These are phyloP conservation scores for Campopleginae sp. DNA, from an alignment of 2,888 invertebrate genomes.

Conservation along the genomic window DNA sequence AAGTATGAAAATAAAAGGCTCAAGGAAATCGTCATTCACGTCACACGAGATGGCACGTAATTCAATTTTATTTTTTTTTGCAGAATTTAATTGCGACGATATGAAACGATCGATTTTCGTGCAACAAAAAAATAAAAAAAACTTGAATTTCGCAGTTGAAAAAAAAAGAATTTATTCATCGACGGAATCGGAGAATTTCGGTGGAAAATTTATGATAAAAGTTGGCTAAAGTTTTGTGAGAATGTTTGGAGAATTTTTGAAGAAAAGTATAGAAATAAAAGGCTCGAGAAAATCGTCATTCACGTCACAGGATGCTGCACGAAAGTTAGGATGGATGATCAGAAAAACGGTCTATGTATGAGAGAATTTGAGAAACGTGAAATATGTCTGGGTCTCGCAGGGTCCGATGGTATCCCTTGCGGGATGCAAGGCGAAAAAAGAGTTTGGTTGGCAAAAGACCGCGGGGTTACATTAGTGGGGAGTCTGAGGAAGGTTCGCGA, in stretches of 20 bases:
- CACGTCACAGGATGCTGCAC: background rate
- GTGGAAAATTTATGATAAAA: too few relatives aligned
- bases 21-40: too few relatives aligned
- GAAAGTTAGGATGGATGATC: background rate
- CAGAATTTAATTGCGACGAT: too few relatives aligned
- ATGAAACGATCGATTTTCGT: too few relatives aligned
- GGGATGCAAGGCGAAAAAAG: conserved; percentile 7
- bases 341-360: background rate
- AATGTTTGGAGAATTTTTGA: too few relatives aligned
- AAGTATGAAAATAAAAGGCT: too few relatives aligned
- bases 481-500: conserved; percentile 30
- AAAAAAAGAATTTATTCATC: too few relatives aligned
- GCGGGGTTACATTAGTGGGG: conserved; percentile 13
- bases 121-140: too few relatives aligned
- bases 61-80: too few relatives aligned
- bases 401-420: conserved; percentile 53
- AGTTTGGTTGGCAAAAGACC: conserved; percentile 51
- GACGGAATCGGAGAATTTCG: too few relatives aligned
- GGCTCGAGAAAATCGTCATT: background rate
- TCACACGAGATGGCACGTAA: too few relatives aligned
- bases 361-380: conserved; percentile 76
- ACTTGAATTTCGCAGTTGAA: conserved; percentile 31
- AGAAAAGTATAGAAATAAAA: background rate
- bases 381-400: conserved; percentile 81
- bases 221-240: too few relatives aligned